Percentiles rank a stretch among this genome's conserved stretches.
These are phyloP conservation scores for Lucilia sericata DNA, from an alignment of 1,140 invertebrate genomes.

Conservation along the genomic window DNA sequence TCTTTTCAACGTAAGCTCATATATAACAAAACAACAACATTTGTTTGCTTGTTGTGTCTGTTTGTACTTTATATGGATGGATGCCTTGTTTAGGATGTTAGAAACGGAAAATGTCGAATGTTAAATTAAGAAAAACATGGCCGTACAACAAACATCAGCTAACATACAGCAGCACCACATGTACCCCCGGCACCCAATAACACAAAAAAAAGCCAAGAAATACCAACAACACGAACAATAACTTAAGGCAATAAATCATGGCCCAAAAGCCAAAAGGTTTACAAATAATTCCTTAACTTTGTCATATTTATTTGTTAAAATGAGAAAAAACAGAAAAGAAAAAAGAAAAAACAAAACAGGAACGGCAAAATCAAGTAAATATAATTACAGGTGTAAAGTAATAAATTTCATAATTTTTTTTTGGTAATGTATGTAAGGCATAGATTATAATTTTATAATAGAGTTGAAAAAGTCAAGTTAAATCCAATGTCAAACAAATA, in stretches of 20 bases:
- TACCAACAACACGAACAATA: not conserved
- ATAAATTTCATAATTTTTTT: slow-evolving; percentile 17
- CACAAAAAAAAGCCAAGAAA: not conserved
- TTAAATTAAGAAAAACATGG: slow-evolving; percentile 66
- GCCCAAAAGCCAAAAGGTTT: slow-evolving; percentile 43
- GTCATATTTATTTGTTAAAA: slow-evolving; percentile 37
- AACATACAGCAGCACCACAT: not conserved
- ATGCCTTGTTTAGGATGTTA: slow-evolving; percentile 44
- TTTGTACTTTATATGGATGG: slow-evolving; percentile 56
- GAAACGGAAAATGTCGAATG: slow-evolving; percentile 63
- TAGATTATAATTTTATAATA: too few relatives aligned
- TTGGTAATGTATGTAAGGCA: not conserved
- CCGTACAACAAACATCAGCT: slow-evolving; percentile 51
- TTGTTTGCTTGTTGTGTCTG: slow-evolving; percentile 43
- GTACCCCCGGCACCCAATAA: not conserved
- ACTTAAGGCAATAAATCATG: slow-evolving; percentile 29
- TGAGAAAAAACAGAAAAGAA: too few relatives aligned
- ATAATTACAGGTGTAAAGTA: slow-evolving; percentile 42
- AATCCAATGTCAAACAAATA: too few relatives aligned
- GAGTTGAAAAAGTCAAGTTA: too few relatives aligned
- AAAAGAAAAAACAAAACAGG: too few relatives aligned
- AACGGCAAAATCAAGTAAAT: slow-evolving; percentile 29
- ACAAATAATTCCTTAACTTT: slow-evolving; percentile 39
- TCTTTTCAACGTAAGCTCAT: slow-evolving; percentile 55
- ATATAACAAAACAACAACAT: slow-evolving; percentile 49